A percentile compares a stretch with the other conserved stretches of the same genome.
These are phyloP conservation scores for Trissolcus basalis DNA, from an alignment of 1,140 invertebrate species.

Conservation along the genomic window DNA sequence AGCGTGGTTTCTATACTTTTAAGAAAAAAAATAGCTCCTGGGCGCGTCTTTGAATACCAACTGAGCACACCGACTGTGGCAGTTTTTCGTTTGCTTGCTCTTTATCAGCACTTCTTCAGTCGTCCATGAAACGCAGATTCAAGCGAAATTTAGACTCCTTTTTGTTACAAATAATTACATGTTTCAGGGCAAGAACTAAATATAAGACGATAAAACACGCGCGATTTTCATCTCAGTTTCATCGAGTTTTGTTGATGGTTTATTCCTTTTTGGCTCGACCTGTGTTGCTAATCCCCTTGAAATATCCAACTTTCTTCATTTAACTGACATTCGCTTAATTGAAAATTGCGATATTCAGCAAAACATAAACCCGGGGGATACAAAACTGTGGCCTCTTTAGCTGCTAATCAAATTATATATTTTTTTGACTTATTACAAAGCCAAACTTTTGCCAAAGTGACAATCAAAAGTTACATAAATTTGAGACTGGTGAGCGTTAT, in stretches of 20 bases:
- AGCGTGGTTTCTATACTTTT: slow-evolving; percentile 7
- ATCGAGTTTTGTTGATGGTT: slow-evolving; percentile 1
- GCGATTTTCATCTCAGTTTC: neutral
- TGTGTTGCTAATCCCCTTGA: slow-evolving; percentile 18
- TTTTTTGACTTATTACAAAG: slow-evolving; percentile 7
- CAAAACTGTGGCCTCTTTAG: neutral
- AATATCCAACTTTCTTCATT: slow-evolving; percentile 25
- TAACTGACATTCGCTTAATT: slow-evolving; percentile 28
- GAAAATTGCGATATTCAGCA: slow-evolving; percentile 24
- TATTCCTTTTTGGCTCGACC: slow-evolving; percentile 5
- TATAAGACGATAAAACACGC: neutral
- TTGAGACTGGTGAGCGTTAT: too few relatives aligned
- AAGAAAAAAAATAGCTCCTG: slow-evolving; percentile 21
- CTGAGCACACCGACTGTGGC: neutral
- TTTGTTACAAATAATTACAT: too few relatives aligned
- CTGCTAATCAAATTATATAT: slow-evolving; percentile 11
- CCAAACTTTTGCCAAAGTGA: neutral
- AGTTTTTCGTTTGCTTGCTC: slow-evolving; percentile 5
- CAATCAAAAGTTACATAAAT: too few relatives aligned
- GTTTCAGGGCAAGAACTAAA: too few relatives aligned
- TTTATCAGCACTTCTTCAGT: neutral
- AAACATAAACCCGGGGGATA: slow-evolving; percentile 5
- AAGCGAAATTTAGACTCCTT: too few relatives aligned
- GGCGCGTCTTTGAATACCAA: slow-evolving; percentile 33
- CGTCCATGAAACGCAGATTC: too few relatives aligned